Base-by-base conservation (phyloP, 2,797 vertebrate species). In the Kryptolebias ocellatus region DNA sequence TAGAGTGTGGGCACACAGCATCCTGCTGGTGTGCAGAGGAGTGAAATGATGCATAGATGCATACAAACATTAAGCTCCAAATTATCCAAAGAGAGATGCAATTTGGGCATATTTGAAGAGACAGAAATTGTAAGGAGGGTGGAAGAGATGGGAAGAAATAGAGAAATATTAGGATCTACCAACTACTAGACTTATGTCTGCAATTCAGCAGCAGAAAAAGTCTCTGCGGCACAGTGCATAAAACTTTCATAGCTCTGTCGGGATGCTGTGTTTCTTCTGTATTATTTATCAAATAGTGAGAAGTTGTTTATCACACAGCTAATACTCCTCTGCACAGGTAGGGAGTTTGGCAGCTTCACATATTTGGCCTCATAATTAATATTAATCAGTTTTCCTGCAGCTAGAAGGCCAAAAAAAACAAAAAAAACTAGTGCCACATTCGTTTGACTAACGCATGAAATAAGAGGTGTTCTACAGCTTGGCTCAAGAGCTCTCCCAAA, bases 261-360 rank as follows among this genome's bases (percentile, higher is more conserved):
- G 79, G 87, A 89, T 88, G 87, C 87, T 87, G 82, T 84, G 84
- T 90, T 90, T 87, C 87, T 90, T 65, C 71, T 93, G 87, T 89
- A 93, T 93, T 93, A 93, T 93, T 93, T 88, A 93, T 93, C 83
- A 93, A 88, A 89, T 85, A 74, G 78, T 72, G 68, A 80, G 78
- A 80, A 85, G 86, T 87, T 92, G 90, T 92, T 93, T 92, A 93
- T 92, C 88, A 90, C 86, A 85, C 75, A 63, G 76, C 72, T 90
- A 87, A 92, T 90, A 76, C 73, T 72, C 75, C 70, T 81, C 77
- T 67, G 63, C 78, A 68, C 84, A 91, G 86, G 88, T 91, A 89
- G 80, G 20, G 53, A 64, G 64, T 74, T 49, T 3, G 0, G 74
- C 59, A 80, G 66, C 78, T 75, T 79, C 66, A 64, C 66, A 78